Base-by-base conservation (phyloP, 2,113 vertebrate genomes). In the Ammodramus savannarum region DNA sequence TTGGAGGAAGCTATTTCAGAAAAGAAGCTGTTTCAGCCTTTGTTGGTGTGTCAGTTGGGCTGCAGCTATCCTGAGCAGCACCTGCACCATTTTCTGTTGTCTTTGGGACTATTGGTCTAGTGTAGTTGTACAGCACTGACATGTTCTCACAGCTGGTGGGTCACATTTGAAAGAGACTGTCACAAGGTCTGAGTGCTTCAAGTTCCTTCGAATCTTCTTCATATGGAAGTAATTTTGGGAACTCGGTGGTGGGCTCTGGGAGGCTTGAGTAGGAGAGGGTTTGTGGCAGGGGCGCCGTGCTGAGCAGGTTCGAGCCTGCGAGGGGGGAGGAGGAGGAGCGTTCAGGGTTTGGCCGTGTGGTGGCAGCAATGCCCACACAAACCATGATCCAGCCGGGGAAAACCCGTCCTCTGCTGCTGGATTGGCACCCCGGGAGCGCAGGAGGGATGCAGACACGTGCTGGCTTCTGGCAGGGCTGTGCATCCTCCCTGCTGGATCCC, bases 311-410 rank as follows among this genome's bases (percentile, higher is more conserved):
- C 0, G 10, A 21, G 2, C 22, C 57, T 41, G 65, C 15, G 11
- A 29, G 16, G 18, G 16, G 7, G 16, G 4, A 51, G 57, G 4
- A 51, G 57, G 48, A 12, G 39, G n/a, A 80, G n/a, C 93, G n/a
- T 94, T 65, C 63, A 3, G 32, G 11, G 4, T 12, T 71, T 58
- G 57, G 55, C 91, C 96, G 29, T 65, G 39, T 11, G 95, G 72
- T 91, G 94, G 95, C 95, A 91, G 95, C 96, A 97, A 18, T 93
- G 79, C 39, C 85, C 91, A 4, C 57, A 3, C 1, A 26, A 92
- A 77, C 38, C 38, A 2, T 0, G 4, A 4, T 6, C 12, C 23
- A 2, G 10, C 17, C 2, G 16, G 12, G 26, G 5, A 7, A 36
- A 61, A 5, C 4, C 15, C 1, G 3, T 5, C 3, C 14, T 4